phyloP scores from a whole-genome alignment of 2,888 invertebrate species.

The Lasioglossum vierecki region DNA sequence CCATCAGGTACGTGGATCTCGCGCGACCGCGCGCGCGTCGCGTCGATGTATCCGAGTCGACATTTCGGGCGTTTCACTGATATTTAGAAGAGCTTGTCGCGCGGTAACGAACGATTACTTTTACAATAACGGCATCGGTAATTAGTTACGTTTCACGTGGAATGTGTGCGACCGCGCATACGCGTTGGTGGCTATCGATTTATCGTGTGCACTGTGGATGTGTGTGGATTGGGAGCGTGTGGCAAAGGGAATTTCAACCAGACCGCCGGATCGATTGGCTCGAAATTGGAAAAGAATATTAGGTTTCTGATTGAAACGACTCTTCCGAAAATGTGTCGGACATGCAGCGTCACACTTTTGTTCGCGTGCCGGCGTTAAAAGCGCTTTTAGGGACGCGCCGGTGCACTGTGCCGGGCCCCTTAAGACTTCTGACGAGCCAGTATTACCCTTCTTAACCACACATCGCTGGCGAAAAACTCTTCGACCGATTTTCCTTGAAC shows the following conservation, averaged over 20 bases:
- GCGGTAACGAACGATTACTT: constrained; percentile 61
- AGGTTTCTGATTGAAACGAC: constrained; percentile 76
- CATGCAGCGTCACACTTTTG: constrained; percentile 55
- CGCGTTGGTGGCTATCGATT: constrained; percentile 62
- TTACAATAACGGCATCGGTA: constrained; percentile 68
- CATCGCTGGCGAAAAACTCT: neutral
- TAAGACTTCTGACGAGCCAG: neutral
- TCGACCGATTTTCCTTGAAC: neutral
- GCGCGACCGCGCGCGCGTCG: neutral
- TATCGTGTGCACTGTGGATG: constrained; percentile 54
- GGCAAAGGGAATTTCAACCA: constrained; percentile 77
- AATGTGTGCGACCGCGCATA: constrained; percentile 62
- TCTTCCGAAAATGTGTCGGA: constrained; percentile 70
- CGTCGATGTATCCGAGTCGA: constrained; percentile 17
- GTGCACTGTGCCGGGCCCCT: constrained; percentile 1
- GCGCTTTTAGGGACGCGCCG: neutral
- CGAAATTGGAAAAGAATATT: constrained; percentile 77
- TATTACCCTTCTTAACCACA: neutral
- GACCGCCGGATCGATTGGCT: constrained; percentile 76
- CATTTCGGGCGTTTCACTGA: constrained; percentile 42
- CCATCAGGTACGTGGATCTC: neutral
- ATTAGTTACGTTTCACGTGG: constrained; percentile 67
- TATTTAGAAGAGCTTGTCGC: constrained; percentile 44
- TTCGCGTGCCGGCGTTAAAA: constrained; percentile 37
- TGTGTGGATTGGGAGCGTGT: constrained; percentile 58